Evolutionary conservation across 2,797 vertebrate species (phyloP), one percentile per base, ranked within the genome.

Genomic region (Molossus alvarezi): DNA sequence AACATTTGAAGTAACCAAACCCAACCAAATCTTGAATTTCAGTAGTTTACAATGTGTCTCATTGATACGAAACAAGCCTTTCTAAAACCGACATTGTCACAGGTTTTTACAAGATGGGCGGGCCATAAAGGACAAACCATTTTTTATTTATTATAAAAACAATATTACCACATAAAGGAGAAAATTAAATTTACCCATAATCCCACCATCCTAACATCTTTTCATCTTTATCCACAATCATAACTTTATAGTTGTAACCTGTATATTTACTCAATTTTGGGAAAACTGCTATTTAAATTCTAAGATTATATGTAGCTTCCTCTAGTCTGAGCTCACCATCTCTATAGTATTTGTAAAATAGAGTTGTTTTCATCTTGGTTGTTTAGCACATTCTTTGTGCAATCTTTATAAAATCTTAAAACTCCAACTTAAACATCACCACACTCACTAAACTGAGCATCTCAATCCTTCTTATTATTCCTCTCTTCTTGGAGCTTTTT

Each of bases 401-500:
- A 48, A 57, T 86, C 48, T 82, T 79, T 33, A 48, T 37, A 88
- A 95, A 96, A 86, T 64, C 53, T 84, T 88, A 73, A 93, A 91
- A 73, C 65, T 48, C 29, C 21, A 62, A 45, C 33, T 84, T 37
- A 79, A 95, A 71, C 5, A 85, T 45, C 33, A n/a, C 20, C 33
- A 79, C 45, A 64, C 25, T 88, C 72, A 87, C 13, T 55, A 33
- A 90, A 87, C 11, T 9, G 71, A 73, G 25, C 41, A 79, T 57
- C 4, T 93, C 9, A 62, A 82, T 33, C 15, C 21, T 73, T 89
- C 25, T 75, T 41, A 75, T 29, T 45, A 75, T 67, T 82, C 20
- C 37, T 64, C 41, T 94, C 60, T 72, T 71, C 37, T 8, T 8
- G 73, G 27, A 84, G 37, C 53, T 86, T n/a, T 33, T 33, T 33